phyloP scores from a whole-genome alignment of 2,113 vertebrate genomes.

The Seriola aureovittata region DNA sequence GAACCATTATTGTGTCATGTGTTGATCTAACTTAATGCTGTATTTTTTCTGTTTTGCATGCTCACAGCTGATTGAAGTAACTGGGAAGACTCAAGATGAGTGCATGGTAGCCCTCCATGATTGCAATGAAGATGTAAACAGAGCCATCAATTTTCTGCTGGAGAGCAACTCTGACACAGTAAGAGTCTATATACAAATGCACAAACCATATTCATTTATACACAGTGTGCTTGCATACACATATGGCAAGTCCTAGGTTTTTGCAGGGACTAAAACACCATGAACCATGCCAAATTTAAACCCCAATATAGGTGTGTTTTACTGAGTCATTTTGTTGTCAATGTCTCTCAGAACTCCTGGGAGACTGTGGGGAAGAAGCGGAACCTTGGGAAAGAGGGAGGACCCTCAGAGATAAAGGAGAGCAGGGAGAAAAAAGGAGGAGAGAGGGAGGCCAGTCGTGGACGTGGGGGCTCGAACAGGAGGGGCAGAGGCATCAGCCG shows the following conservation, averaged over 20 bases:
- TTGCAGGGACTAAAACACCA: not conserved
- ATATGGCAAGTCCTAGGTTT: not conserved
- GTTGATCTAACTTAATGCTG: not conserved
- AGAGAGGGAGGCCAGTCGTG: conserved; percentile 90
- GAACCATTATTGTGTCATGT: not conserved
- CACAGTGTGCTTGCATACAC: not conserved
- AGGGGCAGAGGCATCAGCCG: conserved; percentile 90
- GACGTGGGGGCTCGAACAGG: conserved; percentile 88
- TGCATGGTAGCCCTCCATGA: conserved; percentile 96
- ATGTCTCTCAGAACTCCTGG: conserved; percentile 91
- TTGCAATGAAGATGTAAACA: conserved; percentile 95
- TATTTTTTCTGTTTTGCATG: conserved; percentile 4
- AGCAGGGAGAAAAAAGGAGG: conserved; percentile 90
- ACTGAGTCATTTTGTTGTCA: not conserved
- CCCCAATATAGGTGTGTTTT: not conserved
- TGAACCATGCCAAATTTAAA: not conserved
- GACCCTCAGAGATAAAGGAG: conserved; percentile 90
- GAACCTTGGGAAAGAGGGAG: conserved; percentile 91
- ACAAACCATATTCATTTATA: not conserved
- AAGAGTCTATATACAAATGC: conserved; percentile 30
- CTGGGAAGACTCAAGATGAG: conserved; percentile 95
- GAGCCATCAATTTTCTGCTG: conserved; percentile 95
- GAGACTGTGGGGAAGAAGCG: conserved; percentile 98
- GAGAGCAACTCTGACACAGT: conserved; percentile 94
- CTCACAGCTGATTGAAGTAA: conserved; percentile 95